Evolutionary conservation across 1,140 invertebrate genomes (phyloP), one percentile per base, ranked within the genome.

Genomic region (Rhizoglyphus robini): DNA sequence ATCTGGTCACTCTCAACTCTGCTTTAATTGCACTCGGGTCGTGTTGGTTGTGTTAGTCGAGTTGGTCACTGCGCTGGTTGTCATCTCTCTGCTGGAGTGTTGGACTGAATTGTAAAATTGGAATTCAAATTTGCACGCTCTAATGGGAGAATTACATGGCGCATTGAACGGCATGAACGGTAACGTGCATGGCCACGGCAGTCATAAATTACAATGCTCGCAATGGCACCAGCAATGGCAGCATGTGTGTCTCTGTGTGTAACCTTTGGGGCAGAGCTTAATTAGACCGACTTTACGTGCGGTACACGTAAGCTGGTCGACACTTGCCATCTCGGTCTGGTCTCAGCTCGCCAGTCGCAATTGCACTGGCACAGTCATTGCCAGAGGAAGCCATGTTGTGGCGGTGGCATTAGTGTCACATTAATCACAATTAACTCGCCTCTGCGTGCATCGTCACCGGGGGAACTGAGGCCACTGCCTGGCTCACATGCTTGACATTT

Each of bases 321-420:
- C 25, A 30, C 41, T n/a, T 36, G 11, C 32, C 27, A 20, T 15
- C 48, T 59, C 51, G 25, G n/a, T 32, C 57, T 49, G n/a, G 18
- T 13, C 31, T 5, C 23, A 15, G 41, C 41, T 46, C 41, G 41
- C 41, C 41, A 46, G 15, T 46, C 41, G 23, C 23, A 15, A 46
- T 15, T 46, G 41, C 41, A 15, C 41, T 15, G 23, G 15, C 41
- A 23, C 31, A 54, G 51, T 32, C 51, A 8, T 27, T 54, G 8
- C 8, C 20, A 20, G 23, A 27, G 8, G 51, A 54, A 8, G 51
- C 51, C 51, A 54, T 54, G 8, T 20, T 54, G 20, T 32, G 51
- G 51, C 51, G 25, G 25, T 11, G 27, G 58, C 58, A 60, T 60
- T 60, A 60, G 58, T 60, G 58, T 60, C 58, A 60, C 58, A 60